Evolutionary conservation across 2,888 invertebrate species (phyloP).

Genomic region (Drosophila mimetica): DNA sequence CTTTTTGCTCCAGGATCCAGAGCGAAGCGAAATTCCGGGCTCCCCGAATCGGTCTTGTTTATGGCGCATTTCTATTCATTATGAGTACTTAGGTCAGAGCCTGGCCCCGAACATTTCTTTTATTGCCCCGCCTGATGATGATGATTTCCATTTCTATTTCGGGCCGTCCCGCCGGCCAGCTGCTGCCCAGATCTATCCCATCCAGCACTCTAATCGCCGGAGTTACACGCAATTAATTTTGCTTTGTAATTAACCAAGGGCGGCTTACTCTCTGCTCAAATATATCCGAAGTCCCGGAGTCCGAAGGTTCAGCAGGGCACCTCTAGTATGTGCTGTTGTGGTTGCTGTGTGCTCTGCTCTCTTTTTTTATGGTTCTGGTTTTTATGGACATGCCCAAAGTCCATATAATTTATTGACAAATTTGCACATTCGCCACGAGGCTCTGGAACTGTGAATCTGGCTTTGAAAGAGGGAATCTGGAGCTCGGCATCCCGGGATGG

Average conservation of each 20-base stretch:
- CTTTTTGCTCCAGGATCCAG: background rate
- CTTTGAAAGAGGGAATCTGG: background rate
- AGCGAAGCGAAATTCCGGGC: background rate
- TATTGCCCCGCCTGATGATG: conserved; percentile 57
- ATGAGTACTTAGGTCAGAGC: conserved; percentile 62
- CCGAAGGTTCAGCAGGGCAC: no score
- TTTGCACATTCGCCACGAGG: conserved; percentile 57
- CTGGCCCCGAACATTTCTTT: conserved; percentile 68
- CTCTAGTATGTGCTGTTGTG: conserved; percentile 16
- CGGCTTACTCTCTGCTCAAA: conserved; percentile 3
- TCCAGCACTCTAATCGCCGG: conserved; percentile 62
- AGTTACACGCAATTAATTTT: conserved; percentile 78
- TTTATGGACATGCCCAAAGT: conserved; percentile 62
- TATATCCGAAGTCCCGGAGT: no score
- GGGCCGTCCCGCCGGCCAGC: conserved; percentile 17
- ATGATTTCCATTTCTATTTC: conserved; percentile 48
- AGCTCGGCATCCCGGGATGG: conserved; percentile 1
- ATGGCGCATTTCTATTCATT: conserved; percentile 77
- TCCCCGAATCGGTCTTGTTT: conserved; percentile 57
- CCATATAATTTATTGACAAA: conserved; percentile 74
- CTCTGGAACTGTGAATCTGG: conserved; percentile 16
- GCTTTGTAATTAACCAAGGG: conserved; percentile 73
- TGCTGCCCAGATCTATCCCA: conserved; percentile 51
- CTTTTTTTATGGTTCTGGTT: conserved; percentile 65
- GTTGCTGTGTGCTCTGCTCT: conserved; percentile 22